Conservation (phyloP, 2,797 vertebrate species). For the Lagodon rhomboides region DNA sequence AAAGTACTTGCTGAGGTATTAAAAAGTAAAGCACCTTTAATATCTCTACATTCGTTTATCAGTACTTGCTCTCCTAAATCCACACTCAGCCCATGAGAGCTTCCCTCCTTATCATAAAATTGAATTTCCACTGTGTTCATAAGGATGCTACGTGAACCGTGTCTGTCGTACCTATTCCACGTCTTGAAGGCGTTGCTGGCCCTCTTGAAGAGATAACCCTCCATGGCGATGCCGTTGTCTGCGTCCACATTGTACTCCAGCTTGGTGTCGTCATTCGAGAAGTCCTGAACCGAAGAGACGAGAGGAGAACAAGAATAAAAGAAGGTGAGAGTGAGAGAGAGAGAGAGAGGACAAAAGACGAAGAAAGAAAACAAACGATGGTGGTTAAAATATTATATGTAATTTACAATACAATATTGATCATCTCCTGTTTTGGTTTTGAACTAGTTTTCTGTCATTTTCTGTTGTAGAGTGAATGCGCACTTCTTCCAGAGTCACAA, state of each 20-base stretch:
- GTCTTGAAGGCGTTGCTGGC: constrained; percentile 99
- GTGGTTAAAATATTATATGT: not conserved
- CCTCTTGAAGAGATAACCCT: constrained; percentile 98
- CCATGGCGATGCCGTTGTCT: constrained; percentile 97
- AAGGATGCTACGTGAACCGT: not conserved
- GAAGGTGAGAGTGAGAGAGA: not conserved
- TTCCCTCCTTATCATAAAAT: constrained; percentile 4
- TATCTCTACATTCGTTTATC: constrained; percentile 4
- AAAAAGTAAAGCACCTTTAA: constrained; percentile 19
- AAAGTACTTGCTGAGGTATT: constrained; percentile 1
- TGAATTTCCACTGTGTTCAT: not conserved
- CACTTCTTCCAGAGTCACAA: constrained; percentile 4
- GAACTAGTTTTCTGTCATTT: not conserved
- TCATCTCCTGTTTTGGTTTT: not conserved
- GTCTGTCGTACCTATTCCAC: constrained; percentile 93
- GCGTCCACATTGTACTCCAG: constrained; percentile 97
- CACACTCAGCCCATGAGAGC: not conserved
- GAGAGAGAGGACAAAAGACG: not conserved
- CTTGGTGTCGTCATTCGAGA: constrained; percentile 95
- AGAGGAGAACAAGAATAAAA: not conserved
- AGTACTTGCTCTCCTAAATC: constrained; percentile 1
- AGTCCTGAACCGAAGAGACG: constrained; percentile 86
- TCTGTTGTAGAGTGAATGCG: not conserved
- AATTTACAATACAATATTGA: not conserved
- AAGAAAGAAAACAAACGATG: constrained; percentile 2